phyloP scores from a whole-genome alignment of 2,113 vertebrate species.

The Chrysochloris asiatica region DNA sequence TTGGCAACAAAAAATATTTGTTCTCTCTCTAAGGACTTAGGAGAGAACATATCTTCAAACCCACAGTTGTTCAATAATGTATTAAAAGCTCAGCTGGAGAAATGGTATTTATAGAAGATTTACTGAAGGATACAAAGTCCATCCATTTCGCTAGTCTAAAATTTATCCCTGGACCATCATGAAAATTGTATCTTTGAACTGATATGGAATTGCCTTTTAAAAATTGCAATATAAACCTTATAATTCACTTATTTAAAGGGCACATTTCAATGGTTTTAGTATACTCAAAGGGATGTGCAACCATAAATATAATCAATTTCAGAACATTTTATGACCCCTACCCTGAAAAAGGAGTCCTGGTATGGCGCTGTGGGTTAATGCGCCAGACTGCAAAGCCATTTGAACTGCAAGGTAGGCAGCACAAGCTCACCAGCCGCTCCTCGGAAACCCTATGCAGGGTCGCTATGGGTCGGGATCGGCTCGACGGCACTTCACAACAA shows the following conservation, averaged over 20 bases:
- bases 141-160: neutral
- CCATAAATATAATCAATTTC: neutral
- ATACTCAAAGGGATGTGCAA: neutral
- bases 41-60: constrained; percentile 8
- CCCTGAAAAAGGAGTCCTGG: no score
- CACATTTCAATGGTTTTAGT: neutral
- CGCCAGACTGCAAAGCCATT: no score
- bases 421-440: no score
- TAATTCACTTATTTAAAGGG: constrained; percentile 29
- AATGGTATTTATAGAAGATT: neutral
- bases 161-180: neutral
- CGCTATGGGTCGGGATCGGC: no score
- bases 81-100: constrained; percentile 37
- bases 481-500: no score
- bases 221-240: no score
- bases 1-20: neutral
- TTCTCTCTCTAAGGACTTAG: constrained; percentile 13
- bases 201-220: neutral
- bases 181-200: neutral
- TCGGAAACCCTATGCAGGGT: no score
- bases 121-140: constrained; percentile 16
- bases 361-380: no score
- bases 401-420: no score
- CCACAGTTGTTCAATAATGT: constrained; percentile 19
- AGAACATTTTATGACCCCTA: neutral